Evolutionary conservation across 2,888 invertebrate genomes (phyloP), one percentile per base, ranked within the genome.

Genomic region (Noctua comes): DNA sequence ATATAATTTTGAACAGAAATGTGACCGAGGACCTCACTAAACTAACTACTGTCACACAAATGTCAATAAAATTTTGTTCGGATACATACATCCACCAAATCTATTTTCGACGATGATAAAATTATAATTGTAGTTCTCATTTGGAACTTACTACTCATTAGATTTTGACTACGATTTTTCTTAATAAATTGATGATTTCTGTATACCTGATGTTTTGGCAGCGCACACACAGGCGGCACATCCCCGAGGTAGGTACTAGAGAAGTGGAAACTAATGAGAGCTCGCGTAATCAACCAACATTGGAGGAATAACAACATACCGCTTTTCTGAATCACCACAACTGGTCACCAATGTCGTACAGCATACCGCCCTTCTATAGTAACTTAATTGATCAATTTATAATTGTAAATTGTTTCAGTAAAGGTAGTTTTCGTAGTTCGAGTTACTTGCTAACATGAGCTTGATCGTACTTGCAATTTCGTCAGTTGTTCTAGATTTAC

Each of bases 51-150:
- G 78, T 79, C 79, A 80, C 8, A 6, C 66, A 69, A 75, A 82
- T 73, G 88, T 77, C 88, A 87, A 73, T 54, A 10, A 77, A 73
- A 77, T 73, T 70, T 66, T 65, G 86, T 77, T 83, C 71, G 82
- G 83, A 82, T 83, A 82, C 70, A 64, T 31, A 82, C 70, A 64
- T 31, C 40, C 57, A 64, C n/a, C n/a, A 6, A 59, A n/a, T 48
- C 13, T 78, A 62, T 72, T 80, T 43, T 24, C 1, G 6, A 36
- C 10, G 18, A 21, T 21, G 18, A 13, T 16, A 40, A 51, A 48
- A n/a, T 66, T 18, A n/a, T n/a, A 18, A 48, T 18, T 24, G 18
- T 62, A 62, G 73, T 48, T 70, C 13, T 48, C 6, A 21, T 10
- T 62, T 31, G 10, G n/a, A 72, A 71, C 16, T 40, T 40, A 66